phyloP scores from a whole-genome alignment of 2,113 vertebrate species.

The Carassius gibelio region DNA sequence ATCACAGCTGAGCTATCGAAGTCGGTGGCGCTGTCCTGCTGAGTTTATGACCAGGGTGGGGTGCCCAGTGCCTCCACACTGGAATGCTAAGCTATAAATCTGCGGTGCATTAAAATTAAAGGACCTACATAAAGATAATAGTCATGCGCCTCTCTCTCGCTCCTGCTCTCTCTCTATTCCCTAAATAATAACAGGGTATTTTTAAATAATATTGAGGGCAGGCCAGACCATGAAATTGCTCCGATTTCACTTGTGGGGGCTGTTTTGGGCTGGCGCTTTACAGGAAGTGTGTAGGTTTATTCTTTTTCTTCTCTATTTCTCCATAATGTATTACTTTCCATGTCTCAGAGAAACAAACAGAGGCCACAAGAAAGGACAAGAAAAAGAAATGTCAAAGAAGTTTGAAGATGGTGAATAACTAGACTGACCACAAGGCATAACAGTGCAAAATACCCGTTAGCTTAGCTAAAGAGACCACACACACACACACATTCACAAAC shows the following conservation, averaged over 20 bases:
- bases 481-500: constrained; percentile 28
- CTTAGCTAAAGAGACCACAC: constrained; percentile 72
- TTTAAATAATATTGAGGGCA: constrained; percentile 80
- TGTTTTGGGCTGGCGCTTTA: constrained; percentile 70
- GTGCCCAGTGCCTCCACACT: constrained; percentile 67
- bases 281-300: constrained; percentile 70
- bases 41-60: constrained; percentile 78
- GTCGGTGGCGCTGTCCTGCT: constrained; percentile 67
- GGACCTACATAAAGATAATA: constrained; percentile 86
- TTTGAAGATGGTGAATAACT: constrained; percentile 39
- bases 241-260: constrained; percentile 72
- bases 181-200: constrained; percentile 85
- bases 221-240: constrained; percentile 77
- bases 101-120: constrained; percentile 85
- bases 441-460: constrained; percentile 41
- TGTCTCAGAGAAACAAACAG: constrained; percentile 61
- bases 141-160: constrained; percentile 76
- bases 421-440: constrained; percentile 43
- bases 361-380: constrained; percentile 53
- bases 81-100: constrained; percentile 84
- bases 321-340: constrained; percentile 61
- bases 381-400: constrained; percentile 49
- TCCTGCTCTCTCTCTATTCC: constrained; percentile 61
- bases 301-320: constrained; percentile 60
- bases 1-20: constrained; percentile 59